Conservation (phyloP, 2,797 vertebrate species). For the Falco peregrinus region DNA sequence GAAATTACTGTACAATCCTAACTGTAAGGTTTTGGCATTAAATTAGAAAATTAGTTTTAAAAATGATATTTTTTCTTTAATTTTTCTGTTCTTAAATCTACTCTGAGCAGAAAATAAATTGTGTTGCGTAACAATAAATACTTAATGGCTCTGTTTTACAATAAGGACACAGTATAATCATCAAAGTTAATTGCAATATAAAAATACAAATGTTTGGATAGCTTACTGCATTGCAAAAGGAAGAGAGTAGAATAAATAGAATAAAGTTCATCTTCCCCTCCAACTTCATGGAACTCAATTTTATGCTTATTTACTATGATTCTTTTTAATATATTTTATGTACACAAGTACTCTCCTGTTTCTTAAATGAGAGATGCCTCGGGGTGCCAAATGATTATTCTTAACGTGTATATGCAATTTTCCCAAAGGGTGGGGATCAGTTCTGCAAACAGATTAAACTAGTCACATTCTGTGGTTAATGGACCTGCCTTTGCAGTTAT, state of each 20-base stretch:
- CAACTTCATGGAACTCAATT: not conserved
- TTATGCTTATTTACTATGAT: not conserved
- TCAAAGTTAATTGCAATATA: not conserved
- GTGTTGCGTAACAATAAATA: not conserved
- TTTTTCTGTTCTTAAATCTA: not conserved
- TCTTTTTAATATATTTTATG: not conserved
- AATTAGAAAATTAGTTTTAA: not conserved
- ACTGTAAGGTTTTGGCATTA: not conserved
- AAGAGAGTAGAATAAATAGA: constrained; percentile 6
- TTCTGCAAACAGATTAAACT: constrained; percentile 6
- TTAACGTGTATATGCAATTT: not conserved
- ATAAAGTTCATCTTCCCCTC: not conserved
- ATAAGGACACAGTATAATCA: not conserved
- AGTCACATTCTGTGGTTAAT: not conserved
- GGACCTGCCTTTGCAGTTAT: not conserved
- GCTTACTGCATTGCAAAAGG: not conserved
- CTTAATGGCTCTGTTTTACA: not conserved
- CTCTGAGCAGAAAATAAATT: not conserved
- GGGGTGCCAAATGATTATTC: not conserved
- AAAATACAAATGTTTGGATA: constrained; percentile 4
- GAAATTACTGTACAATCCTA: not conserved
- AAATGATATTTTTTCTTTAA: not conserved
- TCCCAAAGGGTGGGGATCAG: not conserved
- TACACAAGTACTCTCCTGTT: not conserved
- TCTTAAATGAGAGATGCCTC: constrained; percentile 2